A percentile compares a stretch with the other conserved stretches of the same genome.
Conservation (phyloP, 37 sponge, comb jelly and placozoan species). For the Amphimedon queenslandica region DNA sequence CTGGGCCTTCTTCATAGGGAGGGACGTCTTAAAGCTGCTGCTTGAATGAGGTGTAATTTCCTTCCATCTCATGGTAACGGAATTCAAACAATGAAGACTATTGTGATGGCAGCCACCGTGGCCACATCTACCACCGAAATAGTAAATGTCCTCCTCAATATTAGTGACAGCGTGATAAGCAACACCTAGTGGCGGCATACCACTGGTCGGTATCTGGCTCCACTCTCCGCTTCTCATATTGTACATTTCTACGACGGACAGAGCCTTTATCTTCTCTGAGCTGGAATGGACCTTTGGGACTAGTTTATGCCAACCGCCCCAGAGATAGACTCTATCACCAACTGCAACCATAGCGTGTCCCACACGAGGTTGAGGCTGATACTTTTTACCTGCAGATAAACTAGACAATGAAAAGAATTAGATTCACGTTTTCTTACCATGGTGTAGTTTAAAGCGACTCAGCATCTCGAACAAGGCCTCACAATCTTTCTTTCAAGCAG, state of each 20-base stretch:
- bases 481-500: neutral
- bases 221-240: neutral
- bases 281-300: conserved; percentile 1
- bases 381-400: neutral
- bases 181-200: neutral
- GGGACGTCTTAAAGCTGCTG: neutral
- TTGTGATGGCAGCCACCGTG: conserved; percentile 23
- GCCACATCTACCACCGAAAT: conserved; percentile 9
- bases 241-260: neutral
- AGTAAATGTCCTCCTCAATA: neutral
- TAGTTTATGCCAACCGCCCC: conserved; percentile 2
- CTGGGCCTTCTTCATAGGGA: conserved; percentile 51
- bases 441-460: neutral
- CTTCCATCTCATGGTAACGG: conserved; percentile 26
- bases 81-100: conserved; percentile 27
- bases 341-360: neutral
- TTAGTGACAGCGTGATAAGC: neutral
- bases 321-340: neutral
- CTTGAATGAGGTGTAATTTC: neutral
- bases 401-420: neutral
- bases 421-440: neutral
- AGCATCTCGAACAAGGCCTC: neutral
- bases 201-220: conserved; percentile 2
- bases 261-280: neutral
- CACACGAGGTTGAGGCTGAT: neutral